phyloP scores from a whole-genome alignment of 2,888 invertebrate genomes.

The Ditula angustiorana region DNA sequence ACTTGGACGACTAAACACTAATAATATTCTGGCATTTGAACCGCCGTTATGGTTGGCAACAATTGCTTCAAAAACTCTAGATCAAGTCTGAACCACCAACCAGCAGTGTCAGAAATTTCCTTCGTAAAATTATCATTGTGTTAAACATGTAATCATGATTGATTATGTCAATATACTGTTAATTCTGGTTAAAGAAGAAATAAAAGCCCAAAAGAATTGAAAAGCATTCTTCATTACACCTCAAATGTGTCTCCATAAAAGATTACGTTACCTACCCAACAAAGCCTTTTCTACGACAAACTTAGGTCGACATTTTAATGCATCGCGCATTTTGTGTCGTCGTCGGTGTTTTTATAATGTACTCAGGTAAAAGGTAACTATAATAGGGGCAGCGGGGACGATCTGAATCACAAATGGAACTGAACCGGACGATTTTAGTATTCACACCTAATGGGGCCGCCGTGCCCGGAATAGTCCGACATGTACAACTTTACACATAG shows the following conservation, averaged over 20 bases:
- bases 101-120: background rate
- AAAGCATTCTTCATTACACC: too few species aligned
- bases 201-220: too few species aligned
- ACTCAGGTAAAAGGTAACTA: conserved; percentile 47
- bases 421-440: conserved; percentile 49
- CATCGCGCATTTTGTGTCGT: conserved; percentile 24
- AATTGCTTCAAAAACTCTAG: background rate
- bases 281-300: conserved; percentile 34
- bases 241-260: too few species aligned
- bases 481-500: background rate
- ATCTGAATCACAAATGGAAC: conserved; percentile 52
- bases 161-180: too few species aligned
- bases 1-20: too few species aligned
- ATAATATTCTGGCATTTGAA: too few species aligned
- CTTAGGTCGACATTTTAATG: conserved; percentile 21
- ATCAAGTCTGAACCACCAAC: background rate
- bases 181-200: too few species aligned
- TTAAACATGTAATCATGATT: too few species aligned
- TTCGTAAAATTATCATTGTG: background rate
- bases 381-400: conserved; percentile 43
- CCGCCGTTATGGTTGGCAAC: too few species aligned
- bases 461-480: conserved; percentile 50
- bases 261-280: too few species aligned
- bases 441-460: conserved; percentile 44
- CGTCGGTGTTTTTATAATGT: conserved; percentile 43